Base-by-base conservation (phyloP, 1,140 invertebrate genomes). In the Venturia canescens region DNA sequence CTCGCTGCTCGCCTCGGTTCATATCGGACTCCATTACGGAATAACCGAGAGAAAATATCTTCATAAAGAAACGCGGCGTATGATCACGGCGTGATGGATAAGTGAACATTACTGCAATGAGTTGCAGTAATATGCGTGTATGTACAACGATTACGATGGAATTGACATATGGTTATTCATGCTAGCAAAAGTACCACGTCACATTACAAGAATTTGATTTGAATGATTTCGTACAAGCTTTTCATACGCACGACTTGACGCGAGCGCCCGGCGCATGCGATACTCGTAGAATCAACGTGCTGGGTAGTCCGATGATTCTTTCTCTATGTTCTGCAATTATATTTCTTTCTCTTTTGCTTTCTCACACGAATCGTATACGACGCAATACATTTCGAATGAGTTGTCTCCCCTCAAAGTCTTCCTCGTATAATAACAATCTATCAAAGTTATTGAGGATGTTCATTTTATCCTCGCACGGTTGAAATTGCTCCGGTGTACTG, bases 21-120 rank as follows among this genome's bases (percentile, higher is more conserved):
- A 44, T 44, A 44, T 11, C 38, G 38, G 13, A 44, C 13, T 6
- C 6, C n/a, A 57, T 18, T n/a, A 18, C 18, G 21, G 21, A 57
- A 57, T 1, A 9, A n/a, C 9, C 53, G 21, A 57, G 21, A 57
- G 53, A 57, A 57, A 57, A 57, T 57, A n/a, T n/a, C n/a, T n/a
- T 4, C 53, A 57, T 57, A n/a, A 7, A 23, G 18, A 23, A 13
- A 53, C 4, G 21, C 16, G 53, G 18, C 6, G n/a, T 57, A 57
- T 57, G 18, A 13, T 57, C 53, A 57, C 53, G n/a, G n/a, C 53
- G 53, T n/a, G 53, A 57, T 57, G 21, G 53, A 57, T 57, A 57
- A 57, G 53, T n/a, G 2, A 57, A 57, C 7, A 57, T 57, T 57
- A 57, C 53, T 18, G n/a, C 21, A 57, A 57, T 18, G 53, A 44